Evolutionary conservation across 2,113 vertebrate species (phyloP).

Genomic region (Hyla sarda): DNA sequence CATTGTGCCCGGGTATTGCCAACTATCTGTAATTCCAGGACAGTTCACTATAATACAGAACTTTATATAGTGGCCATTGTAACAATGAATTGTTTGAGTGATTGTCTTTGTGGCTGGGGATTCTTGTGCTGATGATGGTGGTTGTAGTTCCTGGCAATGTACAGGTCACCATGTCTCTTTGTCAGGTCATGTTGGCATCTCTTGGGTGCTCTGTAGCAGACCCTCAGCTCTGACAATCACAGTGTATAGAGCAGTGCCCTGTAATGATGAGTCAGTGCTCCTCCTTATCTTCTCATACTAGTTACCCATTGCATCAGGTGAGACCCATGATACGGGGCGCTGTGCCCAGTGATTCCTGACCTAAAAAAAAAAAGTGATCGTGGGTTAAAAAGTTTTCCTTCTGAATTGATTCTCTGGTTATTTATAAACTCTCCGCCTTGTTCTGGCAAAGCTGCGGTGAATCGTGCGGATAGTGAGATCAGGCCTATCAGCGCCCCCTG

Average conservation of each 20-base stretch:
- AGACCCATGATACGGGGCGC: conserved; percentile 4
- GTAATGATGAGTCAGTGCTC: not conserved
- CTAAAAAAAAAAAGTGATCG: not conserved
- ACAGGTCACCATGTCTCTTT: too few species aligned
- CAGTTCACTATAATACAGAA: too few species aligned
- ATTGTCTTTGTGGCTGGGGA: too few species aligned
- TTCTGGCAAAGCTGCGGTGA: not conserved
- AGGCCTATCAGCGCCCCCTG: conserved; percentile 13
- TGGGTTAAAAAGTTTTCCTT: not conserved
- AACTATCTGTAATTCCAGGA: too few species aligned
- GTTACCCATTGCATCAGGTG: conserved; percentile 22
- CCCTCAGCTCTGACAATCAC: not conserved
- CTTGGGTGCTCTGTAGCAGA: not conserved
- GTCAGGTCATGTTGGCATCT: too few species aligned
- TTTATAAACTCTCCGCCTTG: conserved; percentile 4
- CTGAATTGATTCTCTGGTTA: not conserved
- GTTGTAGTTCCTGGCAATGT: too few species aligned
- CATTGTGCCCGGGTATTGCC: not conserved
- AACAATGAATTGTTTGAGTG: too few species aligned
- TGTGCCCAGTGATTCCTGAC: conserved; percentile 2
- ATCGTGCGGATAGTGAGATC: not conserved
- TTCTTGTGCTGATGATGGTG: too few species aligned
- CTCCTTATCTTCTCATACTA: not conserved
- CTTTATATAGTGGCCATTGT: too few species aligned
- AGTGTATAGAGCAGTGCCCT: not conserved